phyloP scores from a whole-genome alignment of 2,888 invertebrate species.

The Leptodirus hochenwartii region DNA sequence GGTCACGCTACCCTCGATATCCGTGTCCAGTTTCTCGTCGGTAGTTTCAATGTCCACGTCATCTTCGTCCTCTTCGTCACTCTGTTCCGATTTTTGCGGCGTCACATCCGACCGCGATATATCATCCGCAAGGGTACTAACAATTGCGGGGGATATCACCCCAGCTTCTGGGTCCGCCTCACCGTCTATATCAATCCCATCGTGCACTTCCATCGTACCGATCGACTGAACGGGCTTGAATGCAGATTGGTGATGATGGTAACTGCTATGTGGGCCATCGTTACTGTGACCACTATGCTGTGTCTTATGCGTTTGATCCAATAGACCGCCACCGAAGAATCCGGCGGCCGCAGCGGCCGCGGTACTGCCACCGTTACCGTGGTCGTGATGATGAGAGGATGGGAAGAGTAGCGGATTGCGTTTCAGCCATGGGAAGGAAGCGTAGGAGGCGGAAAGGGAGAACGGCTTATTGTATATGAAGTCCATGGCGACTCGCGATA shows the following conservation, averaged over 20 bases:
- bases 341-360: no score
- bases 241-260: constrained; percentile 30
- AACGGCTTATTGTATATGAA: constrained; percentile 59
- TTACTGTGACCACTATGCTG: no score
- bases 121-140: no score
- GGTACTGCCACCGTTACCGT: no score
- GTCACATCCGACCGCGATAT: no score
- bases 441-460: constrained; percentile 41
- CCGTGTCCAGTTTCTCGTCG: constrained; percentile 46
- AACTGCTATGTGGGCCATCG: constrained; percentile 24
- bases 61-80: constrained; percentile 51
- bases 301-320: constrained; percentile 13
- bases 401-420: constrained; percentile 31
- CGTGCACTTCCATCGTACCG: no score
- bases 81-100: constrained; percentile 16
- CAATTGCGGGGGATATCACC: no score
- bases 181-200: no score
- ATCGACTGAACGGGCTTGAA: constrained; percentile 35
- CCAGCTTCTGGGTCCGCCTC: constrained; percentile 11
- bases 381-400: constrained; percentile 29
- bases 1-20: no score
- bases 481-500: constrained; percentile 57
- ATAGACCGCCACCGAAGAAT: constrained; percentile 25
- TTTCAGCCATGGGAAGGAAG: constrained; percentile 48
- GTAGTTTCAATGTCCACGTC: constrained; percentile 81